Evolutionary conservation across 2,888 invertebrate species (phyloP), one percentile per base, ranked within the genome.

Genomic region (Ectemnius cavifrons): DNA sequence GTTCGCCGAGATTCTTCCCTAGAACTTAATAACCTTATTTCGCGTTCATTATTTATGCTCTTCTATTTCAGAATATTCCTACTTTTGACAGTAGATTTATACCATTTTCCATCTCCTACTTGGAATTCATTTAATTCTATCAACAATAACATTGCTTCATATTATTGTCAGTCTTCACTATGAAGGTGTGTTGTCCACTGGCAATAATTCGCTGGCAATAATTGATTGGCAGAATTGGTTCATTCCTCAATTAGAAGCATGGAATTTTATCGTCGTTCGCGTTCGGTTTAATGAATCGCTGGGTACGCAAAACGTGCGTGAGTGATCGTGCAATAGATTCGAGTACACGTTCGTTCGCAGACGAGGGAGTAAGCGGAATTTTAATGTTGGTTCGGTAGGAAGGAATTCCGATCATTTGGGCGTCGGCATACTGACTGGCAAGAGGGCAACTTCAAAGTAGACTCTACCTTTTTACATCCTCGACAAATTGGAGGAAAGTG

Each of bases 171-270:
- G 37, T 6, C 37, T 37, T 37, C 8, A 37, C 8, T 8, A 11
- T 0, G 37, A 37, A 11, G 8, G 5, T 37, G 0, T 37, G 11
- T 69, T 64, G 60, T 57, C 75, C 73, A 79, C 81, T 83, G 82
- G 81, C 80, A 82, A 83, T 84, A 84, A 86, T 86, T 82, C 81
- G 75, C 78, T 70, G 71, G 70, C 75, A 71, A 74, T 23, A 37
- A 73, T 81, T 78, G 81, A 84, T 84, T 84, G 80, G 74, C 71
- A 66, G 67, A 11, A 37, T 37, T 37, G 75, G 73, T 78, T 72
- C 78, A 78, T 80, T 71, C 79, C 78, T 82, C 85, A 81, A 84
- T 86, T 86, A 84, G 75, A 77, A 67, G 66, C 73, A 68, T 77
- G 78, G 78, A 81, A 84, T 84, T 78, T 81, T 76, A 75, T 74